Conservation (phyloP, 2,797 vertebrate genomes). For the Eulemur rubriventer region DNA sequence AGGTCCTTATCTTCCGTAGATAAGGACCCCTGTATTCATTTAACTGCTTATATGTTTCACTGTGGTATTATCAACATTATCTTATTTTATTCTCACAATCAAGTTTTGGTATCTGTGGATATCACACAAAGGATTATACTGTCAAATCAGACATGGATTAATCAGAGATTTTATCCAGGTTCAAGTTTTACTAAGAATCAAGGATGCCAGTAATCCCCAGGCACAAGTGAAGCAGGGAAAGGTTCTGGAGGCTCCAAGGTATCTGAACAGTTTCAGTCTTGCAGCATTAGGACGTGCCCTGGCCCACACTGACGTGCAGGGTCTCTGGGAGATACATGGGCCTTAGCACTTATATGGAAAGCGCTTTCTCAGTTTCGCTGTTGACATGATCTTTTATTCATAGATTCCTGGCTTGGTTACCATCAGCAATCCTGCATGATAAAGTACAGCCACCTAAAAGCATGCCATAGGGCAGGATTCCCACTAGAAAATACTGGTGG, state of each 20-base stretch:
- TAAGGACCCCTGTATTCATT: background rate
- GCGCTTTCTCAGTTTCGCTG: background rate
- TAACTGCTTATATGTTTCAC: background rate
- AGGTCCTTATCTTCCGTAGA: background rate
- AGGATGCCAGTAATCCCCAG: background rate
- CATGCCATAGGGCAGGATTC: background rate
- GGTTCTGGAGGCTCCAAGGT: rapidly evolving
- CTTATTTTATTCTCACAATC: background rate
- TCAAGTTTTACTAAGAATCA: background rate
- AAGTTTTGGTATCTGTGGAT: background rate
- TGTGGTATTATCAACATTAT: background rate
- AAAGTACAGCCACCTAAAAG: background rate
- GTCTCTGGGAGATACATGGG: background rate
- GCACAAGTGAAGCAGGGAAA: background rate
- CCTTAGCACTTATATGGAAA: background rate
- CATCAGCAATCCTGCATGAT: background rate
- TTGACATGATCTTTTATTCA: background rate
- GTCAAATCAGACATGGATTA: background rate
- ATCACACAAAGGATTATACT: background rate
- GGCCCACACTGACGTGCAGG: background rate
- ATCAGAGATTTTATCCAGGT: background rate
- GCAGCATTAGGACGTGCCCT: background rate
- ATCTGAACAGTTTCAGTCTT: background rate
- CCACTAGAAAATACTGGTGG: background rate
- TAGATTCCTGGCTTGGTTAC: background rate